phyloP scores from a whole-genome alignment of 2,797 vertebrate genomes.

The Thripadectes ignobilis region DNA sequence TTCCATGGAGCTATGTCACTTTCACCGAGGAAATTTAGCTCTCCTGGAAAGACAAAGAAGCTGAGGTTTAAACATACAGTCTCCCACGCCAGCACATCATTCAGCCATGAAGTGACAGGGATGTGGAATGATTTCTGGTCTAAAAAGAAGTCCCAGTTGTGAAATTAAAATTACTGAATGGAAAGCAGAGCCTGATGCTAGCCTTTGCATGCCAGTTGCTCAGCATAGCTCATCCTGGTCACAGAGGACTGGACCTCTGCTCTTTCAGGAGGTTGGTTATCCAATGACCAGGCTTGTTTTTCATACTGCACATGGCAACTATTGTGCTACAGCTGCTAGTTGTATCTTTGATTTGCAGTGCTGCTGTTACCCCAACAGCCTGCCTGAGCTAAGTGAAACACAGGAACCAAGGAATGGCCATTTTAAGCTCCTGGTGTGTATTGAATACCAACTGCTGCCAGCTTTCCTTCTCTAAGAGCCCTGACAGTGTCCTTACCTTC shows the following conservation, averaged over 20 bases:
- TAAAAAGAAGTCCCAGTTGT: neutral
- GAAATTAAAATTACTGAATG: neutral
- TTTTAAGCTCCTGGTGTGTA: neutral
- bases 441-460: neutral
- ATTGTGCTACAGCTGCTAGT: neutral
- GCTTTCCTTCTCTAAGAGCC: constrained; percentile 2
- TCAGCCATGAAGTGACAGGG: neutral
- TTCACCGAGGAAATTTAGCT: neutral
- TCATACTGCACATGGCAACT: neutral
- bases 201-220: neutral
- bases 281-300: neutral
- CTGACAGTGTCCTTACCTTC: constrained; percentile 13
- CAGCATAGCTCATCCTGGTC: neutral
- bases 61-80: neutral
- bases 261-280: neutral
- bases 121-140: neutral
- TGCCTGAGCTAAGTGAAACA: neutral
- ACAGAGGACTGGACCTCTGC: neutral
- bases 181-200: neutral
- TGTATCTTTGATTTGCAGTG: neutral
- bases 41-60: neutral
- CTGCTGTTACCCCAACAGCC: neutral
- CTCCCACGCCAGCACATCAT: neutral
- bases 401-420: neutral
- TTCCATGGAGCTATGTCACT: neutral